Conservation (phyloP, 2,113 vertebrate genomes). For the Thinocorus orbignyianus region DNA sequence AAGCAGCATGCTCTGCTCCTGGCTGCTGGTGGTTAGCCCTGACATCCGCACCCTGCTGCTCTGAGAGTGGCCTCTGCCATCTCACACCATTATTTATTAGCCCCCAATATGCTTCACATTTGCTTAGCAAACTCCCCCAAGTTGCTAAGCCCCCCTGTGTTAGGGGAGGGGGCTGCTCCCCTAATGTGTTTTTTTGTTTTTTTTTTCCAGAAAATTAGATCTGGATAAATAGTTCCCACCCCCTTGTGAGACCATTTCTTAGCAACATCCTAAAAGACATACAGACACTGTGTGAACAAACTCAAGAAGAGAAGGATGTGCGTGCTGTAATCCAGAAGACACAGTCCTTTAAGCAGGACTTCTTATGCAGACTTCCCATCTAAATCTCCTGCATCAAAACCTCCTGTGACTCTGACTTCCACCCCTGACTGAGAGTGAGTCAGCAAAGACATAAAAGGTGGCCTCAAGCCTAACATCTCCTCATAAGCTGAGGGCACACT, state of each 20-base stretch:
- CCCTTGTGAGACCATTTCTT: background rate
- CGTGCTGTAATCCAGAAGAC: no score
- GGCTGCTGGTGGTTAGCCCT: background rate
- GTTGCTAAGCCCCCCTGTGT: no score
- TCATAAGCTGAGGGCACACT: rapidly evolving
- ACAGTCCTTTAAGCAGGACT: background rate
- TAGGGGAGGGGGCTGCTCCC: background rate
- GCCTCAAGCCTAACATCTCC: background rate
- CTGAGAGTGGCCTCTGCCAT: background rate
- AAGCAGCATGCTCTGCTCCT: rapidly evolving
- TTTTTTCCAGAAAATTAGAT: background rate
- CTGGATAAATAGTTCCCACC: background rate
- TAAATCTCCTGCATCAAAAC: background rate
- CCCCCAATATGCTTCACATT: rapidly evolving
- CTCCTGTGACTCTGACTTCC: background rate
- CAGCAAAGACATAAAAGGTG: background rate
- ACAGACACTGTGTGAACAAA: background rate
- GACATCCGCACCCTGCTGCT: background rate
- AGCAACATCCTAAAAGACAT: background rate
- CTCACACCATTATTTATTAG: background rate
- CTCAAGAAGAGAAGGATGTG: background rate
- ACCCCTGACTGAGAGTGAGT: background rate
- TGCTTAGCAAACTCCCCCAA: no score
- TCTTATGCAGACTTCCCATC: background rate
- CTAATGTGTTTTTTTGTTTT: background rate